Evolutionary conservation across 2,113 vertebrate species (phyloP), one percentile per base, ranked within the genome.

Genomic region (Hirundichthys speculiger): DNA sequence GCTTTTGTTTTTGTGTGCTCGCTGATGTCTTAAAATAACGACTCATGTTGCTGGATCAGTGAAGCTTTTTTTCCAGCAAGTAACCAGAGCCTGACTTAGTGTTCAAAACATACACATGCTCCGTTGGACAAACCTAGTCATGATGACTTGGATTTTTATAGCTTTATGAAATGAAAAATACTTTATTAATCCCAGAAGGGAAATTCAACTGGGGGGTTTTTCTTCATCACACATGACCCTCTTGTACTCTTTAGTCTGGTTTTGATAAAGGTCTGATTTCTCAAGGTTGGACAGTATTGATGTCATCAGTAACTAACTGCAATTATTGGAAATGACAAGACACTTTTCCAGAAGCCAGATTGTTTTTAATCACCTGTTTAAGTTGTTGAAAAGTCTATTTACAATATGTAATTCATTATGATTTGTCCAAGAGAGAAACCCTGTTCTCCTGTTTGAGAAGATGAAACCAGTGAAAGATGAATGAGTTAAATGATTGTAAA

Each of bases 51-150:
- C 51, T 42, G 8, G 42, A 56, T 40, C 15, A 48, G 43, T 62
- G 42, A 34, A 13, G 45, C 30, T 34, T 10, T 34, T n/a, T 34
- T 34, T 34, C 30, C 77, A 68, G 67, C 79, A 75, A 73, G 27
- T 71, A 70, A 79, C 49, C 25, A 50, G 64, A 80, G 53, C 40
- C 48, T 24, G 40, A 49, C 38, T n/a, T n/a, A n/a, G n/a, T n/a
- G n/a, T n/a, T n/a, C n/a, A n/a, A n/a, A n/a, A n/a, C n/a, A n/a
- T n/a, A n/a, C n/a, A n/a, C n/a, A n/a, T n/a, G n/a, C n/a, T n/a
- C n/a, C 62, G 67, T n/a, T 55, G 66, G 9, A 40, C 52, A 71
- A 70, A 63, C 46, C 68, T 1, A 45, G 47, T 34, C 43, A 48
- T 18, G 47, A 10, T 30, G 20, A 42, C 52, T 43, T 3, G 14